Evolutionary conservation across 2,888 invertebrate genomes (phyloP).

Genomic region (Cosmopolites sordidus): DNA sequence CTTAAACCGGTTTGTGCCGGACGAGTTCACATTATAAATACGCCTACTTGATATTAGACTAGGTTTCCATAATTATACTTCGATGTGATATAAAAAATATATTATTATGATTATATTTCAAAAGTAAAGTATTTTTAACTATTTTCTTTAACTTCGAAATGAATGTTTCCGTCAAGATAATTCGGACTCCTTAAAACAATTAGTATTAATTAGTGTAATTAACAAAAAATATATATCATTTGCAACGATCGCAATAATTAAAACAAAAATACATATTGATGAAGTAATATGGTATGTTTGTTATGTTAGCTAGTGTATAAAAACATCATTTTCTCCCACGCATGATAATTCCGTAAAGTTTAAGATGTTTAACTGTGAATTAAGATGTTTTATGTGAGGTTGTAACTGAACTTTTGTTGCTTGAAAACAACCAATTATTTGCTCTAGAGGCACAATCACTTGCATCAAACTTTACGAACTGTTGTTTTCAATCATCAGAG

Average conservation of each 20-base stretch:
- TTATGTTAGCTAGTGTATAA: no score
- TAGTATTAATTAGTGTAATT: constrained; percentile 3
- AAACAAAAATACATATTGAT: constrained; percentile 18
- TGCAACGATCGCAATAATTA: constrained; percentile 39
- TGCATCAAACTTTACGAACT: constrained; percentile 2
- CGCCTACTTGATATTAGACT: constrained; percentile 2
- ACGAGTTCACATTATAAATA: no score
- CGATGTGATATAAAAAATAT: constrained; percentile 23
- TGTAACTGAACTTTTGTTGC: constrained; percentile 2
- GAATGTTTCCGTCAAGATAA: background rate
- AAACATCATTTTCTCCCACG: no score
- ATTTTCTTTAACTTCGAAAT: constrained; percentile 1
- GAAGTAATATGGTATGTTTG: background rate
- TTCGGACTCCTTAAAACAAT: constrained; percentile 39
- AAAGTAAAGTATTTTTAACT: constrained; percentile 8
- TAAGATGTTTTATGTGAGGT: background rate
- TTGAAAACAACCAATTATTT: constrained; percentile 16
- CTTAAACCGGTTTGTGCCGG: no score
- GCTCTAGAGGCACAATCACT: constrained; percentile 44
- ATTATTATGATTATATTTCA: constrained; percentile 9
- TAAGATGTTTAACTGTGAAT: constrained; percentile 5
- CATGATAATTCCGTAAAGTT: no score
- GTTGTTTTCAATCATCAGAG: background rate
- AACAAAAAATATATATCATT: constrained; percentile 34
- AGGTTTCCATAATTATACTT: constrained; percentile 21